Evolutionary conservation across 1,140 invertebrate genomes (phyloP), one percentile per base, ranked within the genome.

Genomic region (Apocrypta bakeri): DNA sequence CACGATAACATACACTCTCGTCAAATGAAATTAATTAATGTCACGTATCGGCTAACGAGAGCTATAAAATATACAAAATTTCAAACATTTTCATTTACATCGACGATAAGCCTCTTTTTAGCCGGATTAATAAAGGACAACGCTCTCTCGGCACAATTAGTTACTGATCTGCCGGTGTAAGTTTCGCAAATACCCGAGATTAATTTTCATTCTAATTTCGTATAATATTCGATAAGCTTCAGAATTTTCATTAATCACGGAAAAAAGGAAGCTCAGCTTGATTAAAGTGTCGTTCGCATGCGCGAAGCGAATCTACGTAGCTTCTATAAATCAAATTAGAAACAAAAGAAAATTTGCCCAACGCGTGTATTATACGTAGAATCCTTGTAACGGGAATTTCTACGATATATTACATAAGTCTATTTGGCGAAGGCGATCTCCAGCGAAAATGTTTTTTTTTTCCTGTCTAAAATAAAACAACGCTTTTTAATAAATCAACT

Each of bases 181-280:
- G 61, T 66, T 68, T 68, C 33, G 64, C 9, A 21, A 42, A 68
- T 78, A 40, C 63, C 12, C 27, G 31, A 77, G 63, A 69, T 78
- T 69, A 78, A 78, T 68, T 64, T 48, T 48, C 33, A 78, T 68
- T 42, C 37, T 78, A 78, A 73, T 78, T 78, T 56, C 27, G n/a
- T n/a, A 56, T 56, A 17, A 48, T 56, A 24, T 61, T 71, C 40
- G 27, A 56, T 71, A 71, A 78, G 76, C 68, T 78, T 79, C 6
- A 33, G 56, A 14, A 71, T 69, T 69, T 78, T 42, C 11, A 78
- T 68, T 78, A 42, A 48, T n/a, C 37, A 66, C 27, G 64, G 6
- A 8, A 24, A 63, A 48, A n/a, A 56, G n/a, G 17, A 56, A 56
- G 48, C 48, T 56, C 48, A 21, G n/a, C 48, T 56, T 21, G 48